Evolutionary conservation across 2,797 vertebrate species (phyloP), one percentile per base, ranked within the genome.

Genomic region (Lepilemur ruficaudatus): DNA sequence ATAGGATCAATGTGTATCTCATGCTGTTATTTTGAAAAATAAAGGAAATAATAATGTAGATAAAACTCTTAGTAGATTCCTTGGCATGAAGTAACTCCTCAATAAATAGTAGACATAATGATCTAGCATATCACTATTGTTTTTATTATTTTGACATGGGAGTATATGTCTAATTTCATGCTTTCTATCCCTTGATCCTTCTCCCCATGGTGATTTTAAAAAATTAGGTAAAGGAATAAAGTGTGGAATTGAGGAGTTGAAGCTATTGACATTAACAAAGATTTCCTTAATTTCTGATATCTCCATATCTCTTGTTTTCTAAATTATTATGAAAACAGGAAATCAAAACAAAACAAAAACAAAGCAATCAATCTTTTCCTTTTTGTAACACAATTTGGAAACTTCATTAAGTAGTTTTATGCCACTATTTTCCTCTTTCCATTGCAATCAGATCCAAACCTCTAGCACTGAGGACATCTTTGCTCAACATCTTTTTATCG

Each of bases 401-500:
- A 20, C 4, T 23, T 59, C 7, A 52, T 32, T 63, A 41, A 20
- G 12, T 46, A 30, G 5, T 57, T 46, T 50, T 30, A 22, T 30
- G 4, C 18, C 2, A 52, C 4, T 20, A 7, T 43, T 43, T 81
- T 57, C 20, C 3, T 43, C 17, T 48, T 52, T 65, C 28, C 17
- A 20, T 70, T 57, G 28, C 22, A 81, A 30, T 73, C 17, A n/a
- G 7, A 70, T 89, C 22, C 3, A 22, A 41, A 57, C 0, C 6
- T 30, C 20, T 12, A 43, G 17, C 9, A 9, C 3, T 18, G 2
- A 30, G 38, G 13, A 1, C 2, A 15, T 1, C 15, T 55, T 15
- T 25, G 15, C 13, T 43, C 28, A n/a, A 15, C 0, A 7, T 0
- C 6, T 73, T 88, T 57, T 48, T 4, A 4, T 28, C 46, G 32